Conservation (phyloP, 2,113 vertebrate species). For the Datnioides undecimradiatus region DNA sequence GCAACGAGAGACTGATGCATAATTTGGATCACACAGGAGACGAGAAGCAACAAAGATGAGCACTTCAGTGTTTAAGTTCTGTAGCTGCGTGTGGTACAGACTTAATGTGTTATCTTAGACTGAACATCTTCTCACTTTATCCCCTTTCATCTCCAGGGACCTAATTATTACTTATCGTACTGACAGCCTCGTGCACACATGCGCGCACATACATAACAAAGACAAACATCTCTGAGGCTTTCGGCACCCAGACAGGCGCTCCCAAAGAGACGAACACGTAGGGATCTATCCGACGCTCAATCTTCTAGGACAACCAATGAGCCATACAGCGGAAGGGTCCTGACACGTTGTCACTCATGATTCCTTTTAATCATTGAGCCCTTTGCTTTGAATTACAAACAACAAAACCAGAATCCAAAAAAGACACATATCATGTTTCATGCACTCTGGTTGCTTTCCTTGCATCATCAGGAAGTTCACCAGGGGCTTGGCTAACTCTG, state of each 20-base stretch:
- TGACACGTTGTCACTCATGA: neutral
- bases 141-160: constrained; percentile 53
- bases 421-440: neutral
- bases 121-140: constrained; percentile 51
- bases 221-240: constrained; percentile 64
- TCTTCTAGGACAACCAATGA: neutral
- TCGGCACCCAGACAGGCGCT: constrained; percentile 60
- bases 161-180: constrained; percentile 62
- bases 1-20: neutral
- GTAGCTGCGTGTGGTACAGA: constrained; percentile 9
- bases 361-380: neutral
- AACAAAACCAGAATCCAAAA: neutral
- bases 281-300: constrained; percentile 8
- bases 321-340: neutral
- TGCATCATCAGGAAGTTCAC: constrained; percentile 30
- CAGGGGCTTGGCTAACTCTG: constrained; percentile 20
- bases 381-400: neutral
- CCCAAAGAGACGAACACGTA: constrained; percentile 43
- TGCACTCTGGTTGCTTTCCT: constrained; percentile 4
- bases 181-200: constrained; percentile 22
- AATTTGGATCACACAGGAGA: constrained; percentile 2
- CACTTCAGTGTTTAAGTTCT: constrained; percentile 34
- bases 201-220: constrained; percentile 6
- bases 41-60: constrained; percentile 7
- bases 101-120: constrained; percentile 32